Base-by-base conservation (phyloP, 2,113 vertebrate genomes). In the Silurus asotus region DNA sequence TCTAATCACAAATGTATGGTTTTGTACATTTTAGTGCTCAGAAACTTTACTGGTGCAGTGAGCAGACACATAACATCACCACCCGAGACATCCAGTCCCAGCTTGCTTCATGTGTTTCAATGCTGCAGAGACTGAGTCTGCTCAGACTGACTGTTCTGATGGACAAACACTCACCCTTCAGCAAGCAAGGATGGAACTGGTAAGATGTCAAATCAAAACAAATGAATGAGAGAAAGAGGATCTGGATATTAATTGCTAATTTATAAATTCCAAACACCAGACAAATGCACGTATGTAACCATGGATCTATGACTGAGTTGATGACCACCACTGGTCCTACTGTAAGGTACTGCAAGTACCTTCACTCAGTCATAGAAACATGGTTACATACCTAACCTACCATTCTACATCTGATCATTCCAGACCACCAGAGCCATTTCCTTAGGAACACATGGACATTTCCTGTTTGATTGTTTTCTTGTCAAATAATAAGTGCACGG, bases 181-280 rank as follows among this genome's bases (percentile, higher is more conserved):
- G 96, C 90, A 96, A 95, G 88, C 96, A 97, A 91, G 96, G 97
- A 85, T 97, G 97, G 96, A 96, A 95, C 92, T 97, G 97, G 97
- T 97, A 93, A 96, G 96, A 64, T 76, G 55, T 7, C 6, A 87
- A 64, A 28, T 76, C 65, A 80, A 79, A 69, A 80, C 20, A 6
- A n/a, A 28, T 84, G 49, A 10, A 0, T 88, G 61, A 89, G 72
- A 81, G 55, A 56, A 53, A 56, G 13, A 87, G 76, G 90, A 79
- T 91, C 90, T 88, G 72, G 89, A 88, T 85, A 84, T 53, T 81
- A 61, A 86, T 91, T 87, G 74, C 90, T 92, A 91, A 92, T 92
- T 93, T 88, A 91, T 90, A 88, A 25, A 83, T 83, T 4, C n/a
- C 59, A 88, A 67, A 79, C 82, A 6, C 67, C 86, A 89, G 88